Evolutionary conservation across 2,797 vertebrate genomes (phyloP), one percentile per base, ranked within the genome.

Genomic region (Capromys pilorides): DNA sequence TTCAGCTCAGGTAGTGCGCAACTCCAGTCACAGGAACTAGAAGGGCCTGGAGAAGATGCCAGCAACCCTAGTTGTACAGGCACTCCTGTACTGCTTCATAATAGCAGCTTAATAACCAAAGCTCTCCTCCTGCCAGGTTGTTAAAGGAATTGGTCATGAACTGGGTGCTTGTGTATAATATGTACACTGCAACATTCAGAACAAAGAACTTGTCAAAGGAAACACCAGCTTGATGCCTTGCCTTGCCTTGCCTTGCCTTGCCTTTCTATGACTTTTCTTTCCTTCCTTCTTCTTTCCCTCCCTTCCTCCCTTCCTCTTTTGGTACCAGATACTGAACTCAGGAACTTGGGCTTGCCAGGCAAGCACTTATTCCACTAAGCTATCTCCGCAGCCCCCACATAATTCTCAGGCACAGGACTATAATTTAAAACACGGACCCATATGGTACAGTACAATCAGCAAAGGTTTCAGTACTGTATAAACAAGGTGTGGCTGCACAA

Each of bases 41-140:
- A 88, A 64, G 92, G 93, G 66, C 91, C 94, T 92, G 45, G 95
- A 95, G 96, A 94, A 66, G 88, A 33, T 5, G 73, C 67, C 31
- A 9, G 45, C 14, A 24, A 0, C 67, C 36, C 77, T 73, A 90
- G 88, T 24, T 11, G 39, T 26, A 45, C 73, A 49, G 41, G 73
- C 41, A 18, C 6, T 1, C 26, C 26, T 45, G 0, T 19, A 57
- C 18, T 4, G 2, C 73, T 31, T 31, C 31, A 3, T 9, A 6
- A 31, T 13, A 45, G 8, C 45, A 45, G 45, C 45, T 31, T 31
- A 49, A 7, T 9, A 6, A 31, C 26, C 6, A 3, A 7, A 49
- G 41, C 41, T 71, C 62, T 39, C 19, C 24, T 71, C n/a, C 67
- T 71, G 67, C n/a, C n/a, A 71, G 67, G 19, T 71, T 41, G 18